Base-by-base conservation (phyloP, 2,113 vertebrate genomes). In the Psilopogon haemacephalus region DNA sequence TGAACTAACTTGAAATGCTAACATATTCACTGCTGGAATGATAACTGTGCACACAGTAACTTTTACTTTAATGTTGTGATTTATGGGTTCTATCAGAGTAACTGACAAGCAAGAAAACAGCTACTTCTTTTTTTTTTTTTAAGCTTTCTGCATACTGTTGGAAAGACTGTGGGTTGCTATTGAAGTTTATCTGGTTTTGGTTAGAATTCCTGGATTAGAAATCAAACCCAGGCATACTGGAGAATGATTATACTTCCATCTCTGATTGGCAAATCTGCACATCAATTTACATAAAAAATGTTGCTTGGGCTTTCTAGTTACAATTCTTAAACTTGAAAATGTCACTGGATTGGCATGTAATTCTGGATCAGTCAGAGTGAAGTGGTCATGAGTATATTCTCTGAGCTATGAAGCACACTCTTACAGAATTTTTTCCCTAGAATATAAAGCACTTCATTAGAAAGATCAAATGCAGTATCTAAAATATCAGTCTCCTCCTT, bases 1-100 rank as follows among this genome's bases (percentile, higher is more conserved):
- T 71, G 86, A 88, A 74, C 84, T 82, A 58, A 90, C 84, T 92
- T 92, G 86, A 94, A 92, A 88, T 60, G 15, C 55, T 32, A 27
- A 73, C 27, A 40, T 60, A 64, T 81, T 92, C 38, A 52, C 35
- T 73, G 63, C 62, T 85, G 92, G 64, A 85, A 71, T 12, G 40
- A 88, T 74, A 87, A 64, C n/a, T n/a, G 14, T 76, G 46, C 54
- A 76, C 33, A 38, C 8, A 30, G 11, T 56, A 60, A 46, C 13
- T 12, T 56, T 73, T 52, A 40, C 56, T 88, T 81, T 55, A 52
- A 64, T 33, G 17, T 23, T 83, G 58, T 46, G 35, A 68, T 86
- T 89, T 72, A 38, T 16, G 48, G 65, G 44, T 42, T 74, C 33
- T n/a, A 58, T 79, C 64, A 81, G 55, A 86, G 48, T n/a, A 73